Evolutionary conservation across 2,113 vertebrate genomes (phyloP).

Genomic region (Muscicapa adusta): DNA sequence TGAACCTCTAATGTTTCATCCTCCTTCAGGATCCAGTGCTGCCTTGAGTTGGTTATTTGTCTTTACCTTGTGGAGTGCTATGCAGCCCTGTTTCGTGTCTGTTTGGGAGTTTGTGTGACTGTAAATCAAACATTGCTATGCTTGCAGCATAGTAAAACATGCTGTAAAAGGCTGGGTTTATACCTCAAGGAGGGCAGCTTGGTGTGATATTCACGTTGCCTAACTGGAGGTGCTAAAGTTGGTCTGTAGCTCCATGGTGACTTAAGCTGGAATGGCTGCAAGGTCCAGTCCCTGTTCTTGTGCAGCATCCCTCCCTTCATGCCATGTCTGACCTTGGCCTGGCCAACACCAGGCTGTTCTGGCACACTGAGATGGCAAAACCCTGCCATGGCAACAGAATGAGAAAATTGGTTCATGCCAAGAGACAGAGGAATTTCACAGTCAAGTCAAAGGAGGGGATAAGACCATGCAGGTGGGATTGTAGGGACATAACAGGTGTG

Average conservation of each 20-base stretch:
- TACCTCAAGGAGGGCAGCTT: not conserved
- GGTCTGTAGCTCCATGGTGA: not conserved
- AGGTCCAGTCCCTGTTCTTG: fast-evolving
- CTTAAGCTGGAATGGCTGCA: not conserved
- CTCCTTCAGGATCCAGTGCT: not conserved
- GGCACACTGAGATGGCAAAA: not conserved
- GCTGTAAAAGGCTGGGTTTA: not conserved
- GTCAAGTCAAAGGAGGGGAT: not conserved
- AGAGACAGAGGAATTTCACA: not conserved
- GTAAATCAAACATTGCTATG: not conserved
- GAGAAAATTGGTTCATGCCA: not conserved
- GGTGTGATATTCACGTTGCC: not conserved
- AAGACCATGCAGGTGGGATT: not conserved
- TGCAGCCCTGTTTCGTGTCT: not conserved
- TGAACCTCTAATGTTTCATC: not conserved
- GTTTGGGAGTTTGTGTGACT: not conserved
- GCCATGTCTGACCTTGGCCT: not conserved
- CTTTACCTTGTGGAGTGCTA: not conserved
- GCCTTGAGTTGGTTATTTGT: not conserved
- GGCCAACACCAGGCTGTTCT: not conserved
- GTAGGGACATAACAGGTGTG: fast-evolving
- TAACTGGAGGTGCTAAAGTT: not conserved
- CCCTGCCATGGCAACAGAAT: not conserved
- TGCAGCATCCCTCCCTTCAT: fast-evolving
- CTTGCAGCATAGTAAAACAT: not conserved